Evolutionary conservation across 2,797 vertebrate genomes (phyloP), one percentile per base, ranked within the genome.

Genomic region (Zenarchopterus dispar): DNA sequence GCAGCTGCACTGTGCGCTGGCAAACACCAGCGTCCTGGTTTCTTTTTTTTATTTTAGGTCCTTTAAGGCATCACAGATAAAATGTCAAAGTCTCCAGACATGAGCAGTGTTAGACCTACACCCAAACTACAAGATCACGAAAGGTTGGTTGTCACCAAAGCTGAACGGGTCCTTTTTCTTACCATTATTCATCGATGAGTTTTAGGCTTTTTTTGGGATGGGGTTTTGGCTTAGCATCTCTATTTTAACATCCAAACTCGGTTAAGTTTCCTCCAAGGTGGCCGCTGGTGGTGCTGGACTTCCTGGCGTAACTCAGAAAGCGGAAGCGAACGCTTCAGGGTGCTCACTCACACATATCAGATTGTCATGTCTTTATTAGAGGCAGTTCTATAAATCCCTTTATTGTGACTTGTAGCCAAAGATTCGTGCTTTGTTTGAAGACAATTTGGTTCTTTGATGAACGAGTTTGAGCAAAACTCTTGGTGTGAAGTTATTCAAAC

Each of bases 331-430:
- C 50, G 31, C 13, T 21, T 52, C 51, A 21, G 33, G 63, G 56
- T 79, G 73, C 73, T 75, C 39, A 5, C 51, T 79, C 62, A 67
- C 77, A 77, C 79, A 82, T 85, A 88, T 88, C 87, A 80, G 73
- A 84, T 73, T 58, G 69, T 79, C 59, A 44, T 11, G 21, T 71
- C 51, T 80, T 60, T 57, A 70, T 73, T 83, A 36, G 64, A 88
- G 79, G 77, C 78, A 84, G 67, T 54, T 73, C 59, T 63, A 68
- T 42, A 21, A 19, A 84, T 89, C 88, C 89, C 90, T 89, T 91
- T 89, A 87, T 78, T 71, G 72, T 85, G 73, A 85, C 63, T 28
- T 68, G 43, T 76, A 79, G 83, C 90, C 89, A 91, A 91, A 91
- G 87, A 89, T 62, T 55, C 70, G 56, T 19, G 74, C 54, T 56